Conservation (phyloP, 1,140 invertebrate species). For the Xylocopa sonorina region DNA sequence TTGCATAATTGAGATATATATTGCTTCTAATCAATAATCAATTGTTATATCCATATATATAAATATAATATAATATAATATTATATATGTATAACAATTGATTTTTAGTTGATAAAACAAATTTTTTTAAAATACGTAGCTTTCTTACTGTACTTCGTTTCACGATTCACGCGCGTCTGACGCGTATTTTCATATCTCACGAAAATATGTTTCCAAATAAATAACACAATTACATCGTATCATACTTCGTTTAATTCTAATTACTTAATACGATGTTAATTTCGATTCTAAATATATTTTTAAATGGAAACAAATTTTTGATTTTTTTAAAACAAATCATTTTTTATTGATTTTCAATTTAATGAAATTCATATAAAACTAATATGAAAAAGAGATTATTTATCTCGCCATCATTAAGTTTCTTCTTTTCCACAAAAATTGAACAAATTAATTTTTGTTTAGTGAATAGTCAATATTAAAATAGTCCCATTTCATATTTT, state of each 20-base stretch:
- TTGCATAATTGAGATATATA: slow-evolving; percentile 50
- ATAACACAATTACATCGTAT: slow-evolving; percentile 25
- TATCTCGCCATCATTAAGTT: not conserved
- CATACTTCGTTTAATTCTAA: slow-evolving; percentile 8
- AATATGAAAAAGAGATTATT: not conserved
- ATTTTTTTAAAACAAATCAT: not conserved
- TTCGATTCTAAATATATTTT: not conserved
- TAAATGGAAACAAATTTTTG: not conserved
- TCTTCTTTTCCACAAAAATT: not conserved
- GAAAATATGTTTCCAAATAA: slow-evolving; percentile 40
- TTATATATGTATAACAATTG: slow-evolving; percentile 8
- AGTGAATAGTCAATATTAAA: not conserved
- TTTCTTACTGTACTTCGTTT: slow-evolving; percentile 28
- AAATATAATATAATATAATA: slow-evolving; percentile 4
- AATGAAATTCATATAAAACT: not conserved
- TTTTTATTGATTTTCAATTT: not conserved
- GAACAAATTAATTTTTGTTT: not conserved
- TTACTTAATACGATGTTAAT: not conserved
- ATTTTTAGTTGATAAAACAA: slow-evolving; percentile 36
- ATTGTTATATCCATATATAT: slow-evolving; percentile 51
- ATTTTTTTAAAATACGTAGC: slow-evolving; percentile 27
- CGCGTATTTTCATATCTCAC: slow-evolving; percentile 41
- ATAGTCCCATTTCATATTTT: slow-evolving; percentile 4
- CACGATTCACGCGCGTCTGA: slow-evolving; percentile 27
- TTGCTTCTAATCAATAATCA: slow-evolving; percentile 28